Evolutionary conservation across 2,888 invertebrate genomes (phyloP), one percentile per base, ranked within the genome.

Genomic region (Ochropleura leucogaster): DNA sequence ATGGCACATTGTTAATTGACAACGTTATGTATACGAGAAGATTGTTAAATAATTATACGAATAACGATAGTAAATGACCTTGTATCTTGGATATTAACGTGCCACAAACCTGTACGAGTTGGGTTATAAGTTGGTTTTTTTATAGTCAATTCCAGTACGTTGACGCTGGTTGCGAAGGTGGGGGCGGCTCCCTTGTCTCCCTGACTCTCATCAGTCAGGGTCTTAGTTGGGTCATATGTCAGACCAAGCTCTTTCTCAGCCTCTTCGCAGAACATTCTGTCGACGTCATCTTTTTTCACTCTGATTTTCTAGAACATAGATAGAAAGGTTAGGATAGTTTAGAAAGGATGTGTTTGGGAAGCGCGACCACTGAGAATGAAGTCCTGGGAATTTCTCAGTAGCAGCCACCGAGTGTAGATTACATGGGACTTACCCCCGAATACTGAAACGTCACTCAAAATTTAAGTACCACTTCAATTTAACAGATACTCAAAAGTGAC

Each of bases 161-260:
- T 62, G 20, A 72, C 53, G 10, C 65, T 64, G 1, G 67, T 10
- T 4, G 49, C 14, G 18, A 63, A 62, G 18, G 63, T 20, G 10
- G n/a, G 30, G 10, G 30, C 65, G 12, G 20, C 57, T 46, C 67
- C 57, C 16, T 51, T 76, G 0, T 64, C 49, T 0, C 80, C 75
- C 30, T 30, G 30, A 0, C 85, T 85, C 0, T 89, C 84, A 0
- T 93, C 91, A 0, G 94, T 94, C 47, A 95, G 87, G 0, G 94
- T 92, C 75, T 87, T 91, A 89, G 87, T 92, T 0, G 94, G 92
- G 55, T 95, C 91, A 78, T 94, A 95, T 0, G 81, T 81, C 0
- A 94, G 87, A 0, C 93, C 93, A 0, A 94, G 88, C 3, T 90
- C 80, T 16, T 88, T 74, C 0, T 83, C 86, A 0, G 87, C 83